phyloP scores from a whole-genome alignment of 2,797 vertebrate genomes.

The Sebastes aleutianus region DNA sequence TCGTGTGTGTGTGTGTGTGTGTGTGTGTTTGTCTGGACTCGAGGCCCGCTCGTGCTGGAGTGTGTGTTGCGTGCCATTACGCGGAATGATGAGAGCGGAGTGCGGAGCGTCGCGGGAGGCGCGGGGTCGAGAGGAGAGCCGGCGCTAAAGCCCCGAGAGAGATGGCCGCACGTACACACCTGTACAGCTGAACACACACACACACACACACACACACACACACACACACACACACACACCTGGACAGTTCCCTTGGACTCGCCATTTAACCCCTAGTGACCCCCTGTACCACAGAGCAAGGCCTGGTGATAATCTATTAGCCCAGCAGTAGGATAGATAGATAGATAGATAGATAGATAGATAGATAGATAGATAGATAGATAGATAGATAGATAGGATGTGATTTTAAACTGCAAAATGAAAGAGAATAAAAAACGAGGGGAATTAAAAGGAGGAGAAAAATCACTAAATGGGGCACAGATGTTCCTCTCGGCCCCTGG shows the following conservation, averaged over 20 bases:
- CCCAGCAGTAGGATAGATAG: background rate
- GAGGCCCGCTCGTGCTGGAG: constrained; percentile 66
- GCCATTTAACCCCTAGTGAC: constrained; percentile 55
- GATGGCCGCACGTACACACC: constrained; percentile 9
- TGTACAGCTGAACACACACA: constrained; percentile 18
- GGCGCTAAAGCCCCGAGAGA: constrained; percentile 45
- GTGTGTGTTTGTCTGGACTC: constrained; percentile 49
- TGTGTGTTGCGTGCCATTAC: constrained; percentile 78
- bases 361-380: background rate
- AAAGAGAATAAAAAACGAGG: constrained; percentile 70
- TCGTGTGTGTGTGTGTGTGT: background rate
- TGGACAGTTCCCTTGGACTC: constrained; percentile 43
- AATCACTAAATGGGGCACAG: constrained; percentile 83
- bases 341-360: too few relatives aligned
- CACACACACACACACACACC: constrained; percentile 42
- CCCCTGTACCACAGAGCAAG: constrained; percentile 16
- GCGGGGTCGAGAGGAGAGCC: constrained; percentile 71
- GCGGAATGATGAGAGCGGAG: constrained; percentile 84
- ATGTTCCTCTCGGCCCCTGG: constrained; percentile 73
- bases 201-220: constrained; percentile 29
- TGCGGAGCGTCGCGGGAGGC: constrained; percentile 75
- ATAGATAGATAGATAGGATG: background rate
- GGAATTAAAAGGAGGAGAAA: constrained; percentile 76
- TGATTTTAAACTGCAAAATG: background rate
- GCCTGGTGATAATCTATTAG: constrained; percentile 39